Evolutionary conservation across 2,888 invertebrate species (phyloP), one percentile per base, ranked within the genome.

Genomic region (Synergus japonicus): DNA sequence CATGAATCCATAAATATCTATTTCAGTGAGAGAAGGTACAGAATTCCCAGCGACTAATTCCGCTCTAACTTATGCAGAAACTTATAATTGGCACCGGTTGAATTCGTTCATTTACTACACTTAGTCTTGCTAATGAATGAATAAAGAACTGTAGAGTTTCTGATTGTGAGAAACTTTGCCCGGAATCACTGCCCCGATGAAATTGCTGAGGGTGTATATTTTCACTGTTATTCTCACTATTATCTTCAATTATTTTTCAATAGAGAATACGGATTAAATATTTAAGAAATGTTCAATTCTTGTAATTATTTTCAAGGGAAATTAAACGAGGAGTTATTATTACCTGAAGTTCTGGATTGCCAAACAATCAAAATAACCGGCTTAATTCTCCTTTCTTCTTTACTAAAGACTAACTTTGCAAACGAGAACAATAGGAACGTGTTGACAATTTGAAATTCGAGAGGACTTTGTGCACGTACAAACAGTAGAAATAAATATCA

Each of bases 21-120:
- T 73, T 73, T 73, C 73, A 73, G 73, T 54, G 9, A 1, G 73
- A 54, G 46, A 69, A 69, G 54, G 54, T 73, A 54, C 73, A 54
- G 73, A 69, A 46, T 73, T 73, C 41, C 54, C 37, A 37, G 73
- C 73, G 73, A 73, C 54, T 73, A 73, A 73, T 54, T 73, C 54
- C 54, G 41, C 15, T 54, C 54, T 73, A 73, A 73, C 73, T 73
- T 73, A 73, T 73, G 73, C 54, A 73, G 73, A 73, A 73, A 73
- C 73, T 73, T 73, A 73, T 73, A 73, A 73, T 73, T 73, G 73
- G 73, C 73, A 73, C 54, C n/a, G 73, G 73, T 73, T 73, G 73
- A 73, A 73, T 73, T 73, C 73, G 54, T 73, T 73, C 73, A 73
- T 73, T 73, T 73, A 73, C 73, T 29, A 37, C 73, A 73, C 54